Evolutionary conservation across 2,888 invertebrate genomes (phyloP), one percentile per base, ranked within the genome.

Genomic region (Cinara cedri): DNA sequence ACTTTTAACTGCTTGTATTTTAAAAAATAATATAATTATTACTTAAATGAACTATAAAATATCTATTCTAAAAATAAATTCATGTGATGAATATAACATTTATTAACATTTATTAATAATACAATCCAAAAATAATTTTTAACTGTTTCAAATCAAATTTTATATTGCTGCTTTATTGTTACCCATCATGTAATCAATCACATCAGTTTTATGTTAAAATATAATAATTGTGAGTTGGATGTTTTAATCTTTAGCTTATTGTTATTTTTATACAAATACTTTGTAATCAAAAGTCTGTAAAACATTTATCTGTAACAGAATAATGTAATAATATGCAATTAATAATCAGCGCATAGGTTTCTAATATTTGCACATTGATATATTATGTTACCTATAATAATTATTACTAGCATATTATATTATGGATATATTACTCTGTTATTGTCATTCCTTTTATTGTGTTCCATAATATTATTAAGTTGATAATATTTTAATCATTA

Each of bases 271-370:
- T 75, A 75, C 16, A 54, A 65, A 75, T 54, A 54, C n/a, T n/a
- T 65, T 21, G 54, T 63, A 65, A 65, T 54, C 63, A 75, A 75
- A 75, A 74, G 74, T 74, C 63, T 74, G 74, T 75, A 21, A 1
- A 65, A 65, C 44, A 51, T 65, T 16, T 62, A 72, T 60, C 24
- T 51, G 19, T 62, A 62, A 72, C 62, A 11, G 49, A 62, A 62
- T 9, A 16, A 21, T 3, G n/a, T n/a, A n/a, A 16, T 9, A 19
- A 34, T 46, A 62, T 51, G 34, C 10, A 63, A 74, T 21, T 51
- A n/a, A 51, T 51, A 11, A 42, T 63, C 19, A 14, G 24, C n/a
- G n/a, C n/a, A 46, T 14, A 62, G 9, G 34, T 51, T 51, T 51
- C 0, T 62, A 51, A 72, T 0, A n/a, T 6, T 34, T 21, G 51